phyloP scores from a whole-genome alignment of 2,113 vertebrate genomes.

The Chiloscyllium plagiosum region DNA sequence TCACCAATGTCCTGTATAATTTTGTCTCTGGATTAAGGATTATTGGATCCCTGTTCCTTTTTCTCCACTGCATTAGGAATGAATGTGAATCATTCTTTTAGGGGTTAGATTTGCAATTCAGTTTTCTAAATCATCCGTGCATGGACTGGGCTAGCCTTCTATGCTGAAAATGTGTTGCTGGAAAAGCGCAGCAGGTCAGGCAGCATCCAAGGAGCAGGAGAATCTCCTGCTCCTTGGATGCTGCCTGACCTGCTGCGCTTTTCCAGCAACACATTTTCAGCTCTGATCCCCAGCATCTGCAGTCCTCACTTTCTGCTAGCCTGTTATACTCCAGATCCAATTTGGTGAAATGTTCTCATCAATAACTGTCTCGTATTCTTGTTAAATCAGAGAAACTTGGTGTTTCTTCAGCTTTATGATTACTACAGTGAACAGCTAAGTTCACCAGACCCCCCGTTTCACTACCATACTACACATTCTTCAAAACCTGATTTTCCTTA shows the following conservation, averaged over 20 bases:
- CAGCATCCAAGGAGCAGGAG: too few relatives aligned
- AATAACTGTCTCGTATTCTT: background rate
- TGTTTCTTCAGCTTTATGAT: background rate
- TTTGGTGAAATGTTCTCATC: background rate
- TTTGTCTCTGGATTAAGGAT: background rate
- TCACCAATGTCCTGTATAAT: too few relatives aligned
- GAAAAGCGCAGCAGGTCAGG: too few relatives aligned
- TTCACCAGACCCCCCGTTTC: too few relatives aligned
- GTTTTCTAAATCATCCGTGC: background rate
- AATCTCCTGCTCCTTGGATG: too few relatives aligned
- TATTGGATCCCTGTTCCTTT: background rate
- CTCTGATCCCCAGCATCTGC: too few relatives aligned
- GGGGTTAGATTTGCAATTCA: background rate
- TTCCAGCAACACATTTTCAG: too few relatives aligned
- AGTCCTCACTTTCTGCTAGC: background rate
- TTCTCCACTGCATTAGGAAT: background rate
- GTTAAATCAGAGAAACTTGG: background rate
- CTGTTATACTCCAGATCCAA: background rate
- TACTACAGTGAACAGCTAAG: too few relatives aligned
- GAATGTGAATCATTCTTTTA: background rate
- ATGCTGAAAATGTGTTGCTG: background rate
- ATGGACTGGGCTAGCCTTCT: background rate
- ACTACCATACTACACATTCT: background rate
- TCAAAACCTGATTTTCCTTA: background rate
- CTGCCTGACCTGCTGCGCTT: too few relatives aligned